Evolutionary conservation across 2,888 invertebrate species (phyloP).

Genomic region (Trachelus iudaicus): DNA sequence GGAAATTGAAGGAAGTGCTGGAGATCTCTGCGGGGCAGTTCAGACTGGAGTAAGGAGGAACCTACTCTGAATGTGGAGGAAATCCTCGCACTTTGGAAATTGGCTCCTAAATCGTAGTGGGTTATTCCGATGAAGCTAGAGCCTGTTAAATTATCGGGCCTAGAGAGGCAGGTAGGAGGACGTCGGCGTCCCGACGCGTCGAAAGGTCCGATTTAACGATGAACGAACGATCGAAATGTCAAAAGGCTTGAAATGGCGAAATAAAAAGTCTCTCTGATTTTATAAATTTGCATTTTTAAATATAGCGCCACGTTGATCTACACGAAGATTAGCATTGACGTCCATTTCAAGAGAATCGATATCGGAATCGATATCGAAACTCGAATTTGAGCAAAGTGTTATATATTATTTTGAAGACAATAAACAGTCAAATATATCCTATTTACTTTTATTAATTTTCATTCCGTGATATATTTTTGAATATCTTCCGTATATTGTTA

Average conservation of each 20-base stretch:
- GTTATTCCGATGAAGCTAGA: slow-evolving; percentile 52
- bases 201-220: background rate
- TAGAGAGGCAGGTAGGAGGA: slow-evolving; percentile 20
- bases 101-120: slow-evolving; percentile 57
- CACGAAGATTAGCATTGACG: background rate
- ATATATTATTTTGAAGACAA: background rate
- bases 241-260: background rate
- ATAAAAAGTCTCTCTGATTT: background rate
- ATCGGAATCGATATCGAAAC: too few relatives aligned
- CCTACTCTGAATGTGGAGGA: background rate
- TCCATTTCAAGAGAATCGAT: background rate
- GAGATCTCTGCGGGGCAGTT: background rate
- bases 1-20: background rate
- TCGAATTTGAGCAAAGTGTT: background rate
- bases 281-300: background rate
- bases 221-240: background rate
- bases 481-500: background rate
- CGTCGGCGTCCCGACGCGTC: background rate
- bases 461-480: background rate
- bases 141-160: slow-evolving; percentile 53
- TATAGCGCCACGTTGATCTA: background rate
- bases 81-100: slow-evolving; percentile 58
- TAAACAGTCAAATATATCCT: background rate
- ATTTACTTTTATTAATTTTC: background rate
- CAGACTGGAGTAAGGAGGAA: background rate